Conservation (phyloP, 2,888 invertebrate species). For the Strigamia maritima region DNA sequence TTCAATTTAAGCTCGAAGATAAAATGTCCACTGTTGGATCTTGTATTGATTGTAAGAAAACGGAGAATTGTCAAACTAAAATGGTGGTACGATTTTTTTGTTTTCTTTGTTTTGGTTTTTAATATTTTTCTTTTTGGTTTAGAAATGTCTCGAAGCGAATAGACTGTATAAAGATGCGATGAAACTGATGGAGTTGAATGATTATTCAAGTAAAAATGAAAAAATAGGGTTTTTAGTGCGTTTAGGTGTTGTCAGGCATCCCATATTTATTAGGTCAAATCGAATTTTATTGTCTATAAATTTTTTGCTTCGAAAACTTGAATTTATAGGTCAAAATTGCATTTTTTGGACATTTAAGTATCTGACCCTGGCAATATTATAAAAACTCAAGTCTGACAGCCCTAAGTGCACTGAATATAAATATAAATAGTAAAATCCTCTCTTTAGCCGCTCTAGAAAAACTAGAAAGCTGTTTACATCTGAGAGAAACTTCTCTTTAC, state of each 20-base stretch:
- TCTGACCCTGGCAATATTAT: too few relatives aligned
- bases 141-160: conserved; percentile 42
- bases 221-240: neutral
- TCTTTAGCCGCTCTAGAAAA: conserved; percentile 52
- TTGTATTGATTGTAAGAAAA: conserved; percentile 48
- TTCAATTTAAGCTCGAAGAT: neutral
- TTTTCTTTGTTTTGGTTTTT: neutral
- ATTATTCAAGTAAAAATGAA: conserved; percentile 15
- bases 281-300: too few relatives aligned
- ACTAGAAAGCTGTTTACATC: conserved; percentile 54
- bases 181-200: conserved; percentile 40
- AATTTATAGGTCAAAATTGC: too few relatives aligned
- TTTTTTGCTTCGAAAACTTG: too few relatives aligned
- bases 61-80: conserved; percentile 39
- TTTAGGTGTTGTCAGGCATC: too few relatives aligned
- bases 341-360: too few relatives aligned
- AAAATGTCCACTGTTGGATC: neutral
- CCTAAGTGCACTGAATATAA: neutral
- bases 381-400: too few relatives aligned
- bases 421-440: conserved; percentile 37
- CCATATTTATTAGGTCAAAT: too few relatives aligned
- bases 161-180: conserved; percentile 40
- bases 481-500: conserved; percentile 56
- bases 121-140: conserved; percentile 33
- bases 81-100: neutral